phyloP scores from a whole-genome alignment of 1,140 invertebrate genomes.

The Bombus haemorrhoidalis region DNA sequence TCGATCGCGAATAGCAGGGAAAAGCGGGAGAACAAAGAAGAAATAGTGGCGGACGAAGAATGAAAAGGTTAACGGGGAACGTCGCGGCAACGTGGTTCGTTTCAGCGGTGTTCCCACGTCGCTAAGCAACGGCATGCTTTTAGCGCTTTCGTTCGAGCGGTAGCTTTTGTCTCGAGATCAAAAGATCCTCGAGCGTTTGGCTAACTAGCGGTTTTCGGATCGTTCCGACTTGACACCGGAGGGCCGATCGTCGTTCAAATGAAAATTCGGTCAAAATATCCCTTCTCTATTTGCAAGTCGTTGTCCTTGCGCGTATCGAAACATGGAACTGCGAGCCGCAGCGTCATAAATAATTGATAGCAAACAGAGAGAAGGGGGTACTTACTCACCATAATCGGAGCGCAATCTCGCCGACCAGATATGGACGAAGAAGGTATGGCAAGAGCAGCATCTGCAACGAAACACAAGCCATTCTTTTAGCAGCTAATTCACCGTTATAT shows the following conservation, averaged over 20 bases:
- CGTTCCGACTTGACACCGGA: neutral
- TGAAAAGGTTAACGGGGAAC: no score
- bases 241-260: neutral
- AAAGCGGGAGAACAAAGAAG: no score
- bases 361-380: conserved; percentile 4
- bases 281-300: neutral
- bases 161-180: conserved; percentile 45
- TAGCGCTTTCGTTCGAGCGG: conserved; percentile 17
- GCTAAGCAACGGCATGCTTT: conserved; percentile 68
- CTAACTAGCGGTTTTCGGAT: neutral
- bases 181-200: neutral
- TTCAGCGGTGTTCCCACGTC: conserved; percentile 47
- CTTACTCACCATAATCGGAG: conserved; percentile 71
- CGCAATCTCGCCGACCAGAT: conserved; percentile 62
- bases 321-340: conserved; percentile 22
- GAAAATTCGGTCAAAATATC: conserved; percentile 5
- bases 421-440: conserved; percentile 49
- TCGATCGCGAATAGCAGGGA: neutral
- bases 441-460: conserved; percentile 66
- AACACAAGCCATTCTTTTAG: conserved; percentile 53
- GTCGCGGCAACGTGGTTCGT: neutral
- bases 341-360: conserved; percentile 65
- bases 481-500: conserved; percentile 62
- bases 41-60: no score
- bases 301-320: conserved; percentile 25